Percentiles rank a stretch among this genome's conserved stretches.
Evolutionary conservation across 2,797 vertebrate genomes (phyloP).

Genomic region (Sparus aurata): DNA sequence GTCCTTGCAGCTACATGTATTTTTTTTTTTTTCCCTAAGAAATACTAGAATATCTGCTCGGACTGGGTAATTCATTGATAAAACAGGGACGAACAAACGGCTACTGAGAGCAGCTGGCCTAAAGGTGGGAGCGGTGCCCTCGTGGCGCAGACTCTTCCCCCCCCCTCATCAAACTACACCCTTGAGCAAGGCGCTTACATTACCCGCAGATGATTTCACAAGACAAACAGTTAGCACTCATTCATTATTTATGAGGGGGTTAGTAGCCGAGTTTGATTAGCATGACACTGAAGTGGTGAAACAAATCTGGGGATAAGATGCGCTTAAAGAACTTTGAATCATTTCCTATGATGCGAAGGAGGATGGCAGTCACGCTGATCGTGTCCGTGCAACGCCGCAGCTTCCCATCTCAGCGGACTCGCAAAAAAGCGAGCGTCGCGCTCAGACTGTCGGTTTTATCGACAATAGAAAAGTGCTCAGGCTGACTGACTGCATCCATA

Average conservation of each 20-base stretch:
- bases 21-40: neutral
- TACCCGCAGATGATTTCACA: slow-evolving; percentile 52
- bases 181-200: slow-evolving; percentile 51
- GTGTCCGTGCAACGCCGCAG: slow-evolving; percentile 15
- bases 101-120: slow-evolving; percentile 44
- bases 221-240: slow-evolving; percentile 62
- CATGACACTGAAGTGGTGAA: slow-evolving; percentile 28
- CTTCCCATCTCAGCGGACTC: slow-evolving; percentile 26
- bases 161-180: slow-evolving; percentile 47
- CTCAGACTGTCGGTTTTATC: slow-evolving; percentile 56
- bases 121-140: slow-evolving; percentile 41
- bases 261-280: slow-evolving; percentile 48
- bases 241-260: slow-evolving; percentile 69
- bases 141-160: slow-evolving; percentile 28
- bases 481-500: slow-evolving; percentile 43
- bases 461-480: slow-evolving; percentile 40
- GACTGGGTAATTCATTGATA: slow-evolving; percentile 43
- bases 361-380: slow-evolving; percentile 16
- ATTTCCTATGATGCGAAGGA: slow-evolving; percentile 15
- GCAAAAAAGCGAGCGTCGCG: slow-evolving; percentile 18
- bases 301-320: slow-evolving; percentile 36
- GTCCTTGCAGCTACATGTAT: slow-evolving; percentile 30
- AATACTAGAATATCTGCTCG: slow-evolving; percentile 28
- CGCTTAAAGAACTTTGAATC: slow-evolving; percentile 26
- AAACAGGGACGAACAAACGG: slow-evolving; percentile 29